Evolutionary conservation across 2,113 vertebrate genomes (phyloP).

Genomic region (Thamnaconus septentrionalis): DNA sequence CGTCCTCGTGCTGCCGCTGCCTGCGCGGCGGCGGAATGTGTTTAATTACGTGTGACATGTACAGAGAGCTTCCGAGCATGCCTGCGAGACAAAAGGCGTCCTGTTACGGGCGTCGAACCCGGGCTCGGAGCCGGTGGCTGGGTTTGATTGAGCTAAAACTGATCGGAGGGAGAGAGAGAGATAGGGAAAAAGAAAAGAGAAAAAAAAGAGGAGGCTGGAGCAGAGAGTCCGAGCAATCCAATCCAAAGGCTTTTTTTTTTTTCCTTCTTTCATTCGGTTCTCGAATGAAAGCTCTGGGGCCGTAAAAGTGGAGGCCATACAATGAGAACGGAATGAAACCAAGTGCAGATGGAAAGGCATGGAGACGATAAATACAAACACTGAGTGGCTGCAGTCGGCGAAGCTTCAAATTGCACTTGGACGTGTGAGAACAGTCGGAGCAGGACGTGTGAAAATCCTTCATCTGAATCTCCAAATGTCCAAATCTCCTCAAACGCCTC

Average conservation of each 20-base stretch:
- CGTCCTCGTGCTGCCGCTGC: constrained; percentile 11
- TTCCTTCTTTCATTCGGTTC: background rate
- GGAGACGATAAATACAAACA: background rate
- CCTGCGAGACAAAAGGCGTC: constrained; percentile 16
- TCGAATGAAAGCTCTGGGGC: constrained; percentile 9
- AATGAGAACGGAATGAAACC: constrained; percentile 6
- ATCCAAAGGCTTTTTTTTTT: constrained; percentile 30
- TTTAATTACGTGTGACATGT: constrained; percentile 43
- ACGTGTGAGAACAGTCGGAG: background rate
- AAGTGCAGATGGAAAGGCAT: constrained; percentile 9
- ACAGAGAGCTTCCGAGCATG: constrained; percentile 16
- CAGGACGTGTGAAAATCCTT: no score
- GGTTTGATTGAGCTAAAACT: constrained; percentile 18
- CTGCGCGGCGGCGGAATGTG: constrained; percentile 19
- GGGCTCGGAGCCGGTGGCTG: constrained; percentile 27
- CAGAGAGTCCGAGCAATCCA: constrained; percentile 11
- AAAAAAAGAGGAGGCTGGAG: constrained; percentile 3
- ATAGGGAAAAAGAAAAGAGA: constrained; percentile 1
- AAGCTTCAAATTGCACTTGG: background rate
- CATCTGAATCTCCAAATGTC: no score
- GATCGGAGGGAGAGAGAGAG: constrained; percentile 10
- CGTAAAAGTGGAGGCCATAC: constrained; percentile 16
- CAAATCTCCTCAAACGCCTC: no score
- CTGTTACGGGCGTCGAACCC: constrained; percentile 12
- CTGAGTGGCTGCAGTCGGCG: background rate